Conservation (phyloP, 2,797 vertebrate genomes). For the Strix occidentalis region DNA sequence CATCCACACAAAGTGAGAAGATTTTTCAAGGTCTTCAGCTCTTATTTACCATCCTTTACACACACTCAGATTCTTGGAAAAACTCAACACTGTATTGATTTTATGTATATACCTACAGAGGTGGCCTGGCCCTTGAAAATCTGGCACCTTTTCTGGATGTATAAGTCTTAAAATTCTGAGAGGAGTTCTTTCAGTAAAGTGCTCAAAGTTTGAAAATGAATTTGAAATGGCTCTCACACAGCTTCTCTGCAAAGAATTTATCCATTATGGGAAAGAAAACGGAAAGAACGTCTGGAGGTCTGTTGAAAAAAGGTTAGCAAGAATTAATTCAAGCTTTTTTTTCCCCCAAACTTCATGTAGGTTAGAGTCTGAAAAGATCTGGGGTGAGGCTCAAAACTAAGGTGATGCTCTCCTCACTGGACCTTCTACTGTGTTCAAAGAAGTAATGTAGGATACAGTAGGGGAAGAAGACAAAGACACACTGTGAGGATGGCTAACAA, state of each 20-base stretch:
- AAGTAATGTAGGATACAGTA: not conserved
- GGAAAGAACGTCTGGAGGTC: not conserved
- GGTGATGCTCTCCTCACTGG: not conserved
- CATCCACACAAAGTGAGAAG: not conserved
- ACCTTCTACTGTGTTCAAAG: not conserved
- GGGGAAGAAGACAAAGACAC: not conserved
- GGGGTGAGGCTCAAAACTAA: not conserved
- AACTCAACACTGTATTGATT: not conserved
- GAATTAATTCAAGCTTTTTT: not conserved
- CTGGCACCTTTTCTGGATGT: not conserved
- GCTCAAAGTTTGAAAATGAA: not conserved
- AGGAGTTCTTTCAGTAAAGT: not conserved
- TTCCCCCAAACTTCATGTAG: not conserved
- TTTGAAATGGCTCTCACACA: slow-evolving; percentile 8
- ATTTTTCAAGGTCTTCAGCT: not conserved
- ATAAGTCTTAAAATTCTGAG: not conserved
- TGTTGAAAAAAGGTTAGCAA: not conserved
- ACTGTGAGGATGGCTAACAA: not conserved
- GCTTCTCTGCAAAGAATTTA: slow-evolving; percentile 5
- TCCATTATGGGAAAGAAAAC: not conserved
- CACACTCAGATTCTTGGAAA: not conserved
- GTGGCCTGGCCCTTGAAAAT: not conserved
- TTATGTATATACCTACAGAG: not conserved
- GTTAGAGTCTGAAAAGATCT: not conserved
- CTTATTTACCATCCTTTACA: not conserved